Evolutionary conservation across 2,888 invertebrate species (phyloP), one percentile per base, ranked within the genome.

Genomic region (Pseudococcus viburni): DNA sequence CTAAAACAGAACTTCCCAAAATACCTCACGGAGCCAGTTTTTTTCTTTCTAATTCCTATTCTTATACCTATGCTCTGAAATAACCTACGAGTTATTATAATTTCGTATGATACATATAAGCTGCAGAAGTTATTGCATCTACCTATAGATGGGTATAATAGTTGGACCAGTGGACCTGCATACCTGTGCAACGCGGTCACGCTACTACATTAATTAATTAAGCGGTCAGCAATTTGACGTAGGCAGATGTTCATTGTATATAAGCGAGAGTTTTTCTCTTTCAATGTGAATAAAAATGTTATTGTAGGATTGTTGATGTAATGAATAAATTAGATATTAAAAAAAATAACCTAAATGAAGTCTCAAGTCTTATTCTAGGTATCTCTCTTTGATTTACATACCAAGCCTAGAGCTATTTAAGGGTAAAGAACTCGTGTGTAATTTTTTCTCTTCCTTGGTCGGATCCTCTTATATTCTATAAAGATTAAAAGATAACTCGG

Each of bases 1-100:
- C 59, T 59, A 48, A 48, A 59, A 59, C 73, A 73, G 73, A 73
- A 73, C 73, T 73, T 73, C 73, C 73, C 73, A 73, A 73, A 73
- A 22, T 73, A 73, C 73, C 19, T 22, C 12, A 73, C 26, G 9
- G 73, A n/a, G 22, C 26, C 8, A 73, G 12, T 48, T 48, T 48
- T 48, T 48, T 48, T 48, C 7, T 48, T 48, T 48, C 46, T 48
- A 12, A 11, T 48, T 48, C 46, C 12, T 48, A 48, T 48, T 48
- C 46, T 12, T 48, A 12, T 4, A 48, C 0, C 9, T 33, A 33
- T 17, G 6, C 73, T 73, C 26, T 15, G 22, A 8, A 22, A 33
- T 33, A 33, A 33, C 26, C 1, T 33, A 33, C 26, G 26, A 33
- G 26, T 33, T 33, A 33, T 33, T 73, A 59, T 73, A 22, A 73